Evolutionary conservation across 1,140 invertebrate genomes (phyloP), one percentile per base, ranked within the genome.

Genomic region (Drosophila teissieri): DNA sequence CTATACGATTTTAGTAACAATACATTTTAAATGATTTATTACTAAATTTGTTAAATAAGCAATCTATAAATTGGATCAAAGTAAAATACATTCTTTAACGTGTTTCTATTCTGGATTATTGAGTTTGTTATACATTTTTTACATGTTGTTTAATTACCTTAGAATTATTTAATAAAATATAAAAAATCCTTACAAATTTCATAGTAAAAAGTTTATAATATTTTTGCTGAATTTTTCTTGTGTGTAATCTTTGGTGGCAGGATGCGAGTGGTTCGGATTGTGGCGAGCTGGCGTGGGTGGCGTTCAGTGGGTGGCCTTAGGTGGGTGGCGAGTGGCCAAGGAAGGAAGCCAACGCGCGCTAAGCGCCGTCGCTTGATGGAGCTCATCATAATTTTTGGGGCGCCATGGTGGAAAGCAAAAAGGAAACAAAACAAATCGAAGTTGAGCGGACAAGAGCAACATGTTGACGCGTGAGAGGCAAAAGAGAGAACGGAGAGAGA

Each of bases 321-420:
- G 44, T 51, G 48, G 39, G 53, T 8, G 46, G 42, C 24, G 69
- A 48, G 51, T 67, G 73, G 64, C 64, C 39, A 61, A 72, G 73
- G 56, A 77, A 78, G 42, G 55, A 60, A 75, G 36, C 56, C 73
- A 60, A 36, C 55, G 72, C 40, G 51, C 64, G 74, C 67, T 62
- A 64, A 78, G 58, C 74, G 54, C 57, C 57, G 58, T 73, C 58
- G 67, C 49, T 73, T 78, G 68, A 73, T 60, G 70, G 70, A 73
- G 78, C 57, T 69, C 78, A 69, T 68, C 78, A 84, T 84, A 84
- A 76, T 84, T 84, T 84, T 73, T 74, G 75, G 80, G 61, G 80
- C 64, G 80, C 72, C 55, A 73, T 65, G 60, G 63, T 68, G 69
- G 72, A 84, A 77, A 65, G 73, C 64, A 40, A 36, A 77, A 78